Conservation (phyloP, 2,113 vertebrate genomes). For the Strix uralensis region DNA sequence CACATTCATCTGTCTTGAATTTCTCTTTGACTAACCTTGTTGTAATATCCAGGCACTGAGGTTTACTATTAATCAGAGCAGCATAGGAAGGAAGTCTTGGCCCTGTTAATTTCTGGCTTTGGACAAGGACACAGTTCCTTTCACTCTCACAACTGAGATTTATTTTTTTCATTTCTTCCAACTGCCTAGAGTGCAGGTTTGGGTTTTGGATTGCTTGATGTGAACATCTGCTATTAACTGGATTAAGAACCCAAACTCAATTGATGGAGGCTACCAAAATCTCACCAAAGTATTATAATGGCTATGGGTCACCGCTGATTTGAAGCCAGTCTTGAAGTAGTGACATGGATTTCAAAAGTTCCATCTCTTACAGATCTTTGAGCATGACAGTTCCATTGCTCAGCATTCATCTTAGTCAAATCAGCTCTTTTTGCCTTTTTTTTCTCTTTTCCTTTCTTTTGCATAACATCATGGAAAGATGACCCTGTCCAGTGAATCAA, state of each 20-base stretch:
- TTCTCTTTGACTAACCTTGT: not conserved
- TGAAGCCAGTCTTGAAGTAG: not conserved
- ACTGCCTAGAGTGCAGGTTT: not conserved
- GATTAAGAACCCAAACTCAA: not conserved
- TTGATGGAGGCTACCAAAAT: not conserved
- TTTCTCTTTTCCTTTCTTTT: not conserved
- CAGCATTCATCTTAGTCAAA: not conserved
- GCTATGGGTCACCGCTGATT: not conserved
- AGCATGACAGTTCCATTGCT: not conserved
- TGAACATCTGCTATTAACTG: not conserved
- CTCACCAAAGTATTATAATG: not conserved
- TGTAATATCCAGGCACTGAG: not conserved
- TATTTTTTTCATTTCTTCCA: not conserved
- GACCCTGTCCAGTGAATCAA: not conserved
- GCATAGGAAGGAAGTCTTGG: not conserved
- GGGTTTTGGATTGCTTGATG: not conserved
- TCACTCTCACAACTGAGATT: not conserved
- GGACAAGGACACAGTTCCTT: not conserved
- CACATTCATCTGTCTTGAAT: not conserved
- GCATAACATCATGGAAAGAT: not conserved
- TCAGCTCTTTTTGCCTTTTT: not conserved
- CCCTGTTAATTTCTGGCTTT: not conserved
- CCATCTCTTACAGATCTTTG: not conserved
- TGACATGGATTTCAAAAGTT: not conserved
- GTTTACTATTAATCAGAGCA: not conserved